Percentiles rank a stretch among this genome's conserved stretches.
These are phyloP conservation scores for Dipodomys stephensi DNA, from an alignment of 2,113 vertebrate species.

Conservation along the genomic window DNA sequence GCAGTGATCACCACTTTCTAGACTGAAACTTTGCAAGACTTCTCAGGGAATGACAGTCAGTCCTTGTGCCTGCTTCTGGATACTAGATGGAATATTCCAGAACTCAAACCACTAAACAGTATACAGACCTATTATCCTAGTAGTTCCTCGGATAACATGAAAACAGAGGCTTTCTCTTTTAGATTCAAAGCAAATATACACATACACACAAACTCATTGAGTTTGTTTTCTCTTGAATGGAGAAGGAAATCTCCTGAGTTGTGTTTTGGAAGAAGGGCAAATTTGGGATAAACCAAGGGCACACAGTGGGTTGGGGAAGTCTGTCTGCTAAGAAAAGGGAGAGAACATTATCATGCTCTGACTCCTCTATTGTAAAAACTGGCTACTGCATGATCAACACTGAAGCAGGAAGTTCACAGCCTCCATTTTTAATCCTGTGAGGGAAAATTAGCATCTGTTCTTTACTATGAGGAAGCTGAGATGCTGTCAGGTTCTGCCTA, in stretches of 20 bases:
- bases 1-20: no score
- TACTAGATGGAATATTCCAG: not conserved
- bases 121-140: not conserved
- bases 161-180: not conserved
- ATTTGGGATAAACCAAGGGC: no score
- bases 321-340: not conserved
- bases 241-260: not conserved
- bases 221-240: not conserved
- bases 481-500: not conserved
- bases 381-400: rapidly evolving
- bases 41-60: not conserved
- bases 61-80: not conserved
- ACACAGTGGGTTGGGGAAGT: not conserved
- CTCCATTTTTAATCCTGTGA: not conserved
- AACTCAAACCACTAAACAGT: not conserved
- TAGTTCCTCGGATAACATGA: not conserved
- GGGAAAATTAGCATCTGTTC: not conserved
- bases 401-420: not conserved
- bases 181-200: not conserved
- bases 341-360: not conserved
- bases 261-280: not conserved
- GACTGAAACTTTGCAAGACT: rapidly evolving
- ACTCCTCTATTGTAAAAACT: not conserved
- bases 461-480: not conserved
- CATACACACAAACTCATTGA: not conserved